Percentiles rank a stretch among this genome's conserved stretches.
Conservation (phyloP, 1,140 invertebrate species). For the Pseudobourletiella spinata region DNA sequence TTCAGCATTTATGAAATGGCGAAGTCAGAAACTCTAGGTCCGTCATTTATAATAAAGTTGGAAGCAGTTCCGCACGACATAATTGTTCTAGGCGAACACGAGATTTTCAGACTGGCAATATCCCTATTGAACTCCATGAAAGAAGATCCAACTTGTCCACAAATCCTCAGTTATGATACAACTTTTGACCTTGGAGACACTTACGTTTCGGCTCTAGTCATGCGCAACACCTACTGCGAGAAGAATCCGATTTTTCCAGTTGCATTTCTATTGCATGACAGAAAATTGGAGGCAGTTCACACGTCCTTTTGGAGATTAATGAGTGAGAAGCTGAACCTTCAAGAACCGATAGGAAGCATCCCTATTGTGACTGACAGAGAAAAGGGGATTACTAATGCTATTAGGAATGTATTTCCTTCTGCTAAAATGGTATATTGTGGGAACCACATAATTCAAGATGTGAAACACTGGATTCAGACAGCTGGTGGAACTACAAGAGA, state of each 20-base stretch:
- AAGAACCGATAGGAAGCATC: background rate
- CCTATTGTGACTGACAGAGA: background rate
- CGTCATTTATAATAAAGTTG: background rate
- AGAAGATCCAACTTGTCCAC: background rate
- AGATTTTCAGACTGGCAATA: background rate
- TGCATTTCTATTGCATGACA: background rate
- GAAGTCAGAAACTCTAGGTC: background rate
- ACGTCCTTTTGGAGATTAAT: background rate
- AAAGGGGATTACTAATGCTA: background rate
- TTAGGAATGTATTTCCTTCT: background rate
- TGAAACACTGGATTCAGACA: background rate
- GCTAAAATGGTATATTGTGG: background rate
- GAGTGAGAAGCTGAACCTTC: background rate
- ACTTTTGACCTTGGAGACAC: background rate
- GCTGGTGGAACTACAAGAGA: background rate
- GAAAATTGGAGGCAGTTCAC: background rate
- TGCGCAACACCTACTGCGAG: background rate
- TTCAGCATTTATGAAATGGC: constrained; percentile 2
- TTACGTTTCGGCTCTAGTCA: background rate
- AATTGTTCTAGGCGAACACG: background rate
- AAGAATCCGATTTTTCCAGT: constrained; percentile 8
- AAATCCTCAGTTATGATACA: background rate
- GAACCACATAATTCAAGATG: background rate
- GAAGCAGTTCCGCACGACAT: background rate
- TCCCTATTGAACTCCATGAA: background rate